Evolutionary conservation across 2,888 invertebrate genomes (phyloP).

Genomic region (Lathronympha strigana): DNA sequence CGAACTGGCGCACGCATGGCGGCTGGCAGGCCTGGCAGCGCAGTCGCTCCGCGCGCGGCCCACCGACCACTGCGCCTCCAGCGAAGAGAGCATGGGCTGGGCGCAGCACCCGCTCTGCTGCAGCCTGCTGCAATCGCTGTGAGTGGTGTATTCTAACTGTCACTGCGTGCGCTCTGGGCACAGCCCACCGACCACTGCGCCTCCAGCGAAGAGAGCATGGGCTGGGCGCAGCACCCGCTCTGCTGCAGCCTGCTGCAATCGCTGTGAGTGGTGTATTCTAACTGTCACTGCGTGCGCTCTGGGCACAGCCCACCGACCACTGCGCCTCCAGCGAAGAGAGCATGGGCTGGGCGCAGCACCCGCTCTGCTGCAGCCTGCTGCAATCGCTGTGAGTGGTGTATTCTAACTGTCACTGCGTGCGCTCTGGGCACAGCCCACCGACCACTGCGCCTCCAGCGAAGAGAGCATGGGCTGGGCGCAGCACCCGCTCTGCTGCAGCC

Average conservation of each 20-base stretch:
- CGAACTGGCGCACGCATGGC: slow-evolving; percentile 95
- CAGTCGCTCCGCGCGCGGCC: slow-evolving; percentile 70
- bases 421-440: slow-evolving; percentile 64
- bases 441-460: slow-evolving; percentile 81
- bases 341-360: slow-evolving; percentile 92
- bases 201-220: slow-evolving; percentile 87
- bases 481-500: slow-evolving; percentile 93
- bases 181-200: slow-evolving; percentile 66
- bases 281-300: too few relatives aligned
- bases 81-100: slow-evolving; percentile 90
- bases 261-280: slow-evolving; percentile 84
- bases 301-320: slow-evolving; percentile 67
- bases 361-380: slow-evolving; percentile 93
- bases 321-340: slow-evolving; percentile 85
- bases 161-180: slow-evolving; percentile 73
- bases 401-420: too few relatives aligned
- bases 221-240: slow-evolving; percentile 93
- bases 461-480: slow-evolving; percentile 90
- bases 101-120: slow-evolving; percentile 94
- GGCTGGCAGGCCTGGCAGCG: slow-evolving; percentile 89
- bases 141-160: slow-evolving; percentile 61
- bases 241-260: slow-evolving; percentile 93
- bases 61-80: slow-evolving; percentile 69
- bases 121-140: slow-evolving; percentile 93
- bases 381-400: slow-evolving; percentile 89